Percentiles rank a stretch among this genome's conserved stretches.
phyloP scores from a whole-genome alignment of 2,113 vertebrate genomes.

The Thalassarche chlororhynchos region DNA sequence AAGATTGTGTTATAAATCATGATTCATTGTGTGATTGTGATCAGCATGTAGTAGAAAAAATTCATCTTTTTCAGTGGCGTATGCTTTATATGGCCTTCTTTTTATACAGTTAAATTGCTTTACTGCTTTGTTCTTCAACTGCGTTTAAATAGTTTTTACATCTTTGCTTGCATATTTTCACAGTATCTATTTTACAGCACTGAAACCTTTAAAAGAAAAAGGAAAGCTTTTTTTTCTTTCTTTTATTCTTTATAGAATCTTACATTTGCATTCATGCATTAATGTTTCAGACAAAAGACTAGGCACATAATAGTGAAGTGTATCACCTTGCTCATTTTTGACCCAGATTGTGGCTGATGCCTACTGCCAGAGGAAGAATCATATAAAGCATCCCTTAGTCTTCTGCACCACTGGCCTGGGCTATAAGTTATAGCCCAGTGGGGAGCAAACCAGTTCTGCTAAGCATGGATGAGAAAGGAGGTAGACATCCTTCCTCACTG shows the following conservation, averaged over 20 bases:
- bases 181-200: neutral
- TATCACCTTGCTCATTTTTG: neutral
- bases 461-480: neutral
- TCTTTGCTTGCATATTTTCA: conserved; percentile 7
- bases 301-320: neutral
- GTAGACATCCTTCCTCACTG: neutral
- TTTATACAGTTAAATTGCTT: conserved; percentile 38
- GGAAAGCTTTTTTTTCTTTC: neutral
- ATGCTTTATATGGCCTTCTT: neutral
- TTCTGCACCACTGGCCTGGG: neutral
- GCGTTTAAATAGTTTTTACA: neutral
- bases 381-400: neutral
- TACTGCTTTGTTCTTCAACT: conserved; percentile 35
- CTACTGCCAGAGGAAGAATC: neutral
- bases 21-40: conserved; percentile 31
- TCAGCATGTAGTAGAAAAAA: neutral
- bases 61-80: neutral
- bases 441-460: neutral
- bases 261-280: neutral
- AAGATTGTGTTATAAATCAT: conserved; percentile 61
- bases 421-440: neutral
- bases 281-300: neutral
- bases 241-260: neutral
- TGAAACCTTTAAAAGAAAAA: neutral
- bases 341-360: neutral